Evolutionary conservation across 2,888 invertebrate species (phyloP).

Genomic region (Mythimna lalbum): DNA sequence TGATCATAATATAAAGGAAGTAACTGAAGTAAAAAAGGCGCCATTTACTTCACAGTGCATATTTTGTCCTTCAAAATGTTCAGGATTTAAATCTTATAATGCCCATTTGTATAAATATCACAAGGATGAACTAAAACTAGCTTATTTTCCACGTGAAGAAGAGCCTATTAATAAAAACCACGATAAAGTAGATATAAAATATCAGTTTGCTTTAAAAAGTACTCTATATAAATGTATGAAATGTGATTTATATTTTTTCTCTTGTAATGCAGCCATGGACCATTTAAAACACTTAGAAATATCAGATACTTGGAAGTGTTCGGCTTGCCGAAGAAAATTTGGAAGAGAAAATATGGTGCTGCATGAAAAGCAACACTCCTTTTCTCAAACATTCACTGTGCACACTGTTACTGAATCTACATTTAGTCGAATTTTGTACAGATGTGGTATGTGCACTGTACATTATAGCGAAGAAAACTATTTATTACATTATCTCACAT

Average conservation of each 20-base stretch:
- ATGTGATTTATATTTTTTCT: slow-evolving; percentile 80
- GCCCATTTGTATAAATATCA: slow-evolving; percentile 62
- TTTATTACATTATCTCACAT: slow-evolving; percentile 70
- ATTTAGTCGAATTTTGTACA: slow-evolving; percentile 70
- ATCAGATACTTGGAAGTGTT: slow-evolving; percentile 78
- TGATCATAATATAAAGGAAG: slow-evolving; percentile 66
- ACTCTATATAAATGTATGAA: slow-evolving; percentile 78
- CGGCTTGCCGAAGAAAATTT: slow-evolving; percentile 73
- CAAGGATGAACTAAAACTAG: slow-evolving; percentile 23
- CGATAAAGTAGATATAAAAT: not conserved
- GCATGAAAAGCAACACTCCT: slow-evolving; percentile 77
- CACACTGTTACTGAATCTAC: slow-evolving; percentile 67
- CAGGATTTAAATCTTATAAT: slow-evolving; percentile 61
- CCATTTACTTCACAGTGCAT: slow-evolving; percentile 71
- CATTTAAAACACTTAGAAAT: slow-evolving; percentile 76
- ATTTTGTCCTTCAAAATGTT: slow-evolving; percentile 66
- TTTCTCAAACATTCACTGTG: slow-evolving; percentile 69
- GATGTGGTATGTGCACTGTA: slow-evolving; percentile 77
- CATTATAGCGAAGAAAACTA: slow-evolving; percentile 76
- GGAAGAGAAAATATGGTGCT: slow-evolving; percentile 74
- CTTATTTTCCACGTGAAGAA: slow-evolving; percentile 10
- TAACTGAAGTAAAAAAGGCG: slow-evolving; percentile 56
- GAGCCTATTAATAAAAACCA: not conserved
- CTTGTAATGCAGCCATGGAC: slow-evolving; percentile 69
- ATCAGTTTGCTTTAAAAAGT: slow-evolving; percentile 67